A percentile compares a stretch with the other conserved stretches of the same genome.
Conservation (phyloP, 2,113 vertebrate species). For the Psephotus haematonotus region DNA sequence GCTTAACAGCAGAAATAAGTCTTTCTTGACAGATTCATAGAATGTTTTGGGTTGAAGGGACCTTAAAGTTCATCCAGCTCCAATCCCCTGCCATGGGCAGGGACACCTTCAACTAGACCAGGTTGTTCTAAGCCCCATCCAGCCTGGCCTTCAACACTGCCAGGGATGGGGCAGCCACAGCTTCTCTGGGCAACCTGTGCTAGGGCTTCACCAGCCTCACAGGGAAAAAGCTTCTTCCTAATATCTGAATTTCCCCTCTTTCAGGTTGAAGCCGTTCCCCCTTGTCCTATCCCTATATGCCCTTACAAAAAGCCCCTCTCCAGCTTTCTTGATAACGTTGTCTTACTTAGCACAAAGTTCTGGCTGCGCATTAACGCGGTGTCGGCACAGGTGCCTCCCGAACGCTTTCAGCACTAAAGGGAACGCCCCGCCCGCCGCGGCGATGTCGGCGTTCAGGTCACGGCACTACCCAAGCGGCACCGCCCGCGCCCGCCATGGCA, state of each 20-base stretch:
- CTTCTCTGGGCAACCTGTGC: neutral
- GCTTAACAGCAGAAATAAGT: neutral
- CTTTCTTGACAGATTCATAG: neutral
- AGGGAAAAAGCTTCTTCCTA: no score
- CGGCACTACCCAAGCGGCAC: neutral
- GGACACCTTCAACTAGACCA: neutral
- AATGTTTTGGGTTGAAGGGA: neutral
- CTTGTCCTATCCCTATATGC: neutral
- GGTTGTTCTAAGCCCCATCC: neutral
- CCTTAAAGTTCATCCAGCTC: neutral
- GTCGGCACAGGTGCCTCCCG: accelerated
- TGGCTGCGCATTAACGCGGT: neutral
- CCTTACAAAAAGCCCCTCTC: neutral
- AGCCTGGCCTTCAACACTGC: neutral
- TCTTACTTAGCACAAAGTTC: accelerated
- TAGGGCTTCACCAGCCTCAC: accelerated
- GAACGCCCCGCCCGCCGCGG: neutral
- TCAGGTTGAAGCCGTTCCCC: neutral
- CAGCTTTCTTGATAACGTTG: neutral
- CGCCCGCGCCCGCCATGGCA: neutral
- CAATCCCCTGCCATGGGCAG: neutral
- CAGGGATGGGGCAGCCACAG: neutral
- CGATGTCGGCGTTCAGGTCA: neutral
- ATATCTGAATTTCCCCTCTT: no score
- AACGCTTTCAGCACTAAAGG: neutral